These are phyloP conservation scores for Drosophila kepulauana DNA, from an alignment of 1,140 invertebrate species.

Conservation along the genomic window DNA sequence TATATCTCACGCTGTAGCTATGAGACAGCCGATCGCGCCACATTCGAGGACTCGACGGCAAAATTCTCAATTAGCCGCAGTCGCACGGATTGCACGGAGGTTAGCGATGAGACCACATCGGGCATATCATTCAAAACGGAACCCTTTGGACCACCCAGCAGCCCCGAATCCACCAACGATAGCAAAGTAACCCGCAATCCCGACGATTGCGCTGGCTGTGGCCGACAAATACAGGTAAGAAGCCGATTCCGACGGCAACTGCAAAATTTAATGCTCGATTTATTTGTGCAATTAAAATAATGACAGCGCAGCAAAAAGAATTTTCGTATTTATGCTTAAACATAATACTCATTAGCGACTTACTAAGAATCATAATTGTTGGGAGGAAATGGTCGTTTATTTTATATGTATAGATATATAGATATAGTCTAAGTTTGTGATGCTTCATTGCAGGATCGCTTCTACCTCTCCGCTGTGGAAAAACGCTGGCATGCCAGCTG, in stretches of 20 bases:
- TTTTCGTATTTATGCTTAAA: too few relatives aligned
- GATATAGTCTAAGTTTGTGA: slow-evolving; percentile 7
- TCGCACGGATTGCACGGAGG: slow-evolving; percentile 78
- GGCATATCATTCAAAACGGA: slow-evolving; percentile 85
- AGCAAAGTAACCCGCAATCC: slow-evolving; percentile 70
- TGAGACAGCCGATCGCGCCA: slow-evolving; percentile 79
- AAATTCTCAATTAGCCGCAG: slow-evolving; percentile 80
- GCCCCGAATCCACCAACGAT: slow-evolving; percentile 82
- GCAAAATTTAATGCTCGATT: neutral
- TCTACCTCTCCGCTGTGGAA: slow-evolving; percentile 96
- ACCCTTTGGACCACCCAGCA: slow-evolving; percentile 81
- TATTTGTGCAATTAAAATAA: neutral
- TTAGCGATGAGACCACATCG: slow-evolving; percentile 80
- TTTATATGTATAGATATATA: slow-evolving; percentile 17
- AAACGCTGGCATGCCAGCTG: slow-evolving; percentile 97
- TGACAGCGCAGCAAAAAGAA: neutral
- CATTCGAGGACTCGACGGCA: slow-evolving; percentile 76
- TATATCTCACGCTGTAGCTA: slow-evolving; percentile 51
- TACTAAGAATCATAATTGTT: neutral
- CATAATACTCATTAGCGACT: too few relatives aligned
- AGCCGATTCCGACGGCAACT: neutral
- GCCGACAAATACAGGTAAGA: slow-evolving; percentile 82
- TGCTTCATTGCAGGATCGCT: slow-evolving; percentile 89
- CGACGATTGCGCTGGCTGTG: slow-evolving; percentile 84
- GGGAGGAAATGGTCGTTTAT: slow-evolving; percentile 10